Evolutionary conservation across 2,888 invertebrate species (phyloP).

Genomic region (Tridacna gigas): DNA sequence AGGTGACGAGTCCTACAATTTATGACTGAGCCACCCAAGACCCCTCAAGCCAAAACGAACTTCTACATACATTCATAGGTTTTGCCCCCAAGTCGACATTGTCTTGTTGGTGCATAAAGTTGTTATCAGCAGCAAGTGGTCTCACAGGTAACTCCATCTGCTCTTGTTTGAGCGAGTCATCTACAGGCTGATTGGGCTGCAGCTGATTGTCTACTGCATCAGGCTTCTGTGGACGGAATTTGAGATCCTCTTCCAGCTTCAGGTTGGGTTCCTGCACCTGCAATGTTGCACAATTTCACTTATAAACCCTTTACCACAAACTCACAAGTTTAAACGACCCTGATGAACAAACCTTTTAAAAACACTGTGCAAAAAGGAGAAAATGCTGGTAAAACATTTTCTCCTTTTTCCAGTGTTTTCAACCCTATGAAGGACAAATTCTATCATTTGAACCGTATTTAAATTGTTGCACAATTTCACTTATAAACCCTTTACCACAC

Average conservation of each 20-base stretch:
- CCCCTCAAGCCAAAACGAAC: too few species aligned
- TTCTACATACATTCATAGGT: constrained; percentile 7
- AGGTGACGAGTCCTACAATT: too few species aligned
- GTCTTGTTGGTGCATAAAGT: constrained; percentile 2
- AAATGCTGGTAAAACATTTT: neutral
- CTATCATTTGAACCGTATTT: too few species aligned
- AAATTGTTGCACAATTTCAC: too few species aligned
- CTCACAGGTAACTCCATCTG: constrained; percentile 49
- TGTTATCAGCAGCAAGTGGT: constrained; percentile 23
- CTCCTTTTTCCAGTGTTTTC: neutral
- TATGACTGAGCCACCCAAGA: too few species aligned
- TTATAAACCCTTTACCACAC: too few species aligned
- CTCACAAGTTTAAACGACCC: too few species aligned
- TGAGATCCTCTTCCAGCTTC: constrained; percentile 32
- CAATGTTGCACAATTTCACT: neutral
- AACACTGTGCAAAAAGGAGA: neutral
- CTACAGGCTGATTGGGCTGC: constrained; percentile 46
- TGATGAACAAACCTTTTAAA: neutral
- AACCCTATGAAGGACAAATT: neutral
- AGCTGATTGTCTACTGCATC: constrained; percentile 45
- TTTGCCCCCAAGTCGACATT: neutral
- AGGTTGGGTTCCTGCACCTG: constrained; percentile 60
- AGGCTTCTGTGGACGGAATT: constrained; percentile 35
- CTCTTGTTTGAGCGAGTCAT: constrained; percentile 46
- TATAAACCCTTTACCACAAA: too few species aligned